These are phyloP conservation scores for Nilaparvata lugens DNA, from an alignment of 1,140 invertebrate genomes.

Conservation along the genomic window DNA sequence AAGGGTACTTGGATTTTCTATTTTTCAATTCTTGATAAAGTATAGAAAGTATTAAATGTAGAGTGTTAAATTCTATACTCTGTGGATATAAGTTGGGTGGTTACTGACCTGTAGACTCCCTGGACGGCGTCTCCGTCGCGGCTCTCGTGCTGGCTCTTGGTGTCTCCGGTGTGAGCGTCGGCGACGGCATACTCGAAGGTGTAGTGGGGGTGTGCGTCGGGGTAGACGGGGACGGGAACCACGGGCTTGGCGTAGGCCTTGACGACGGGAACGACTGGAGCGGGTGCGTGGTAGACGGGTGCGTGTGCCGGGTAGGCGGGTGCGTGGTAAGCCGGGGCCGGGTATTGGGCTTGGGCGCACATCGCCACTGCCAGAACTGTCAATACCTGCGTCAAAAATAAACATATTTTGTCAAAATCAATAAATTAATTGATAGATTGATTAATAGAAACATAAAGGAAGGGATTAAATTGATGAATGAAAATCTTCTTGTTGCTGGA, in stretches of 20 bases:
- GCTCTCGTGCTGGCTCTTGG: slow-evolving; percentile 32
- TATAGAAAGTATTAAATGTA: too few relatives aligned
- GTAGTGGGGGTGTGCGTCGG: slow-evolving; percentile 38
- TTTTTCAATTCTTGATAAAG: too few relatives aligned
- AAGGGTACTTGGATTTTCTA: too few relatives aligned
- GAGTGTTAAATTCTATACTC: too few relatives aligned
- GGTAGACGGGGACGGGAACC: slow-evolving; percentile 27
- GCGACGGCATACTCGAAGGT: slow-evolving; percentile 28
- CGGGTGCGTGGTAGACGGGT: slow-evolving; percentile 19
- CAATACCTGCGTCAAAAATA: too few relatives aligned
- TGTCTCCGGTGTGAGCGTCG: slow-evolving; percentile 31
- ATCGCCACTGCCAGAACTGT: too few relatives aligned
- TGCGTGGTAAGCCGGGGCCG: not conserved
- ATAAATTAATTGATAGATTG: too few relatives aligned
- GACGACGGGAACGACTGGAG: slow-evolving; percentile 29
- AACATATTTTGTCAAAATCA: too few relatives aligned
- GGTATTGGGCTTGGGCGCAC: not conserved
- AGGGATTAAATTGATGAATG: too few relatives aligned
- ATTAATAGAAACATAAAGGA: too few relatives aligned
- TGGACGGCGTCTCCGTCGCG: slow-evolving; percentile 55
- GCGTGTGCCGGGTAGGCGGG: slow-evolving; percentile 5
- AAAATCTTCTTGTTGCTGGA: too few relatives aligned
- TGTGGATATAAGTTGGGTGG: too few relatives aligned
- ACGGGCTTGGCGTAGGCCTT: slow-evolving; percentile 23
- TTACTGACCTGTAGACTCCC: slow-evolving; percentile 47